A percentile compares a stretch with the other conserved stretches of the same genome.
Evolutionary conservation across 2,113 vertebrate genomes (phyloP).

Genomic region (Diadophis punctatus): DNA sequence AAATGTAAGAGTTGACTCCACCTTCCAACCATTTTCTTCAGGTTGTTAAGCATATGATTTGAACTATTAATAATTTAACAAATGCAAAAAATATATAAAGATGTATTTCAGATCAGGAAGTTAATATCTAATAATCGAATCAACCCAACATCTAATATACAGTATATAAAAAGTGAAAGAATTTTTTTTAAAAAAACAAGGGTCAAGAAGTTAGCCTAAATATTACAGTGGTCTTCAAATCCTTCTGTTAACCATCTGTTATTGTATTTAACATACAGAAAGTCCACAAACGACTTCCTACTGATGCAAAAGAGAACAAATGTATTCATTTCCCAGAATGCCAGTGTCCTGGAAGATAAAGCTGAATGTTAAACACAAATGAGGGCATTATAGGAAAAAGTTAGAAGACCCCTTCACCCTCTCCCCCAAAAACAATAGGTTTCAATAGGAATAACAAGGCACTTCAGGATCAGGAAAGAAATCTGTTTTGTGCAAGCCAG

Average conservation of each 20-base stretch:
- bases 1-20: background rate
- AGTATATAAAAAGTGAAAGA: too few species aligned
- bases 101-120: background rate
- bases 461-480: background rate
- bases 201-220: too few species aligned
- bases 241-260: too few species aligned
- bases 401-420: background rate
- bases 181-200: too few species aligned
- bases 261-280: too few species aligned
- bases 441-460: background rate
- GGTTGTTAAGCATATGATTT: conserved; percentile 17
- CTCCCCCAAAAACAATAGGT: background rate
- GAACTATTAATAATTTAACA: background rate
- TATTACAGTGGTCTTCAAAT: too few species aligned
- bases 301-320: background rate
- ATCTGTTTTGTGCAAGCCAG: background rate
- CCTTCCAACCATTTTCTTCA: background rate
- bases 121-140: too few species aligned
- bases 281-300: too few species aligned
- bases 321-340: background rate
- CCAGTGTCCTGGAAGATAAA: background rate
- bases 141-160: too few species aligned
- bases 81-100: background rate
- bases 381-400: background rate
- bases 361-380: background rate